These are phyloP conservation scores for Chromoteleia sp. DNA, from an alignment of 2,888 invertebrate species.

Conservation along the genomic window DNA sequence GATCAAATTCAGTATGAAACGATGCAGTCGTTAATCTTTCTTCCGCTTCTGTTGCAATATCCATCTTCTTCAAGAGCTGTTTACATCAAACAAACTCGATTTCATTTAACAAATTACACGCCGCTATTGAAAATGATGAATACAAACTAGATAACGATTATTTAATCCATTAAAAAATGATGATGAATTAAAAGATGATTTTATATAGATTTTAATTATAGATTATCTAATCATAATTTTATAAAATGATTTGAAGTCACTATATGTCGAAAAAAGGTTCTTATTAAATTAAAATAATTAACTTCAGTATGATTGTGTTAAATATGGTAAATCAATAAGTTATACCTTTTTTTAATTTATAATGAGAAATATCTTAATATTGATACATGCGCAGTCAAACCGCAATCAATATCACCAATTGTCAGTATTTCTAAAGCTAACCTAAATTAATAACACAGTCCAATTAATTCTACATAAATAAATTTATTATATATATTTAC, in stretches of 20 bases:
- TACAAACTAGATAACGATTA: slow-evolving; percentile 37
- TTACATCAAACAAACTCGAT: slow-evolving; percentile 51
- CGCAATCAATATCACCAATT: slow-evolving; percentile 50
- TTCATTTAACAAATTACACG: slow-evolving; percentile 57
- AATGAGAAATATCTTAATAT: no score
- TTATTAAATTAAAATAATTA: no score
- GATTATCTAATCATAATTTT: not conserved
- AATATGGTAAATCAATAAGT: no score
- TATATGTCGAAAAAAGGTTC: no score
- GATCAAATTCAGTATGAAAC: slow-evolving; percentile 46
- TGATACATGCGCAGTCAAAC: slow-evolving; percentile 29
- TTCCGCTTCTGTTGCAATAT: slow-evolving; percentile 47
- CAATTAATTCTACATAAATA: slow-evolving; percentile 3
- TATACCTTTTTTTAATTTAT: no score
- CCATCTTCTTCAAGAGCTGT: slow-evolving; percentile 58
- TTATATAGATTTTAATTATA: not conserved
- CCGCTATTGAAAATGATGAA: slow-evolving; percentile 46
- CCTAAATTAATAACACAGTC: slow-evolving; percentile 16
- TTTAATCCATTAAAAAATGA: slow-evolving; percentile 32
- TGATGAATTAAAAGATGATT: not conserved
- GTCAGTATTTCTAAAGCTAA: slow-evolving; percentile 33
- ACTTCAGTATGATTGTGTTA: no score
- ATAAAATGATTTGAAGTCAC: no score
- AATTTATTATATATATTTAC: no score
- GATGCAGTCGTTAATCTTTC: slow-evolving; percentile 59